Evolutionary conservation across 2,888 invertebrate genomes (phyloP).

Genomic region (Ichneumon xanthorius): DNA sequence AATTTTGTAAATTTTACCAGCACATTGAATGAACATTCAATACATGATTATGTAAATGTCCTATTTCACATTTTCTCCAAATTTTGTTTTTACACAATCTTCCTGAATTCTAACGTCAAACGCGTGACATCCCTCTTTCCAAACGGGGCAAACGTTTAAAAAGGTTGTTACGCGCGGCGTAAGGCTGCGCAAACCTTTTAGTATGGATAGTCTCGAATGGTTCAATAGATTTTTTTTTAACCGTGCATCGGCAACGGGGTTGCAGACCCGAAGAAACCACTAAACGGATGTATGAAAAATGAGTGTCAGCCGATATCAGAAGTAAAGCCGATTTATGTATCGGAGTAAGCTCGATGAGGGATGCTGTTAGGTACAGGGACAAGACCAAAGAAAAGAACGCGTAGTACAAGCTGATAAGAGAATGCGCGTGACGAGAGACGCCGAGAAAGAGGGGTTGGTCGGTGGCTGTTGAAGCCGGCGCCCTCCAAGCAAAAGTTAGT

Average conservation of each 20-base stretch:
- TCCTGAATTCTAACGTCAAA: background rate
- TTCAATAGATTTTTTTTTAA: background rate
- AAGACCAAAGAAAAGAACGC: constrained; percentile 9
- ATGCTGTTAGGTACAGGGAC: constrained; percentile 16
- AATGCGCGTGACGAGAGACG: constrained; percentile 79
- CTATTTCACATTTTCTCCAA: background rate
- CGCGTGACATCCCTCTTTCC: background rate
- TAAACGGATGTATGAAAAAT: background rate
- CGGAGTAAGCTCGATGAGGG: background rate
- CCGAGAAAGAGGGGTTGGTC: constrained; percentile 76
- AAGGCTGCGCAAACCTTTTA: background rate
- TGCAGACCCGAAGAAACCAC: background rate
- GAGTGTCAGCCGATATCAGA: background rate
- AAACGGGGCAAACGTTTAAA: background rate
- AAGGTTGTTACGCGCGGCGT: background rate
- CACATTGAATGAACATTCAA: background rate
- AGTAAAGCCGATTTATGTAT: constrained; percentile 1
- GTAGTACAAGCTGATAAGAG: constrained; percentile 71
- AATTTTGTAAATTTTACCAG: background rate
- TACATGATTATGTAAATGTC: background rate
- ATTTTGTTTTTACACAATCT: background rate
- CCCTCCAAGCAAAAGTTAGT: constrained; percentile 77
- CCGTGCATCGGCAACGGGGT: background rate
- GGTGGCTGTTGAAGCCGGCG: constrained; percentile 74
- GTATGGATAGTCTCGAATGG: background rate